phyloP scores from a whole-genome alignment of 2,888 invertebrate genomes.

The Phyto melanocephala region DNA sequence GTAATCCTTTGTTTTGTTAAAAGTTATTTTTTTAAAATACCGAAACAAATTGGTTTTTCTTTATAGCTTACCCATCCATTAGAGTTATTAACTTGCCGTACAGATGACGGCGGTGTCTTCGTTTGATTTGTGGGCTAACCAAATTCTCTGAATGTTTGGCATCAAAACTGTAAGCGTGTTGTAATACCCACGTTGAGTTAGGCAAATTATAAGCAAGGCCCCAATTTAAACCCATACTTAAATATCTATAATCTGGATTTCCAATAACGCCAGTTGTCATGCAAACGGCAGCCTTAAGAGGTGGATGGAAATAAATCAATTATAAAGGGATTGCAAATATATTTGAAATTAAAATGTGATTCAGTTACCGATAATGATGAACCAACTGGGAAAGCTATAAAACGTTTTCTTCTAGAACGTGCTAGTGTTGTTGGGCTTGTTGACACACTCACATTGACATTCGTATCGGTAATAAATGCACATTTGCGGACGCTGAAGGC shows the following conservation, averaged over 20 bases:
- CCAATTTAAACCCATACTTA: constrained; percentile 85
- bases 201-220: constrained; percentile 84
- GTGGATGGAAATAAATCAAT: neutral
- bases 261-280: constrained; percentile 82
- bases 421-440: neutral
- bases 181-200: constrained; percentile 80
- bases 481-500: neutral
- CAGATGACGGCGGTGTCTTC: constrained; percentile 84
- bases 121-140: constrained; percentile 78
- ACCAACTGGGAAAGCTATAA: constrained; percentile 81
- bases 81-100: constrained; percentile 85
- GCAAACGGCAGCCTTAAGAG: constrained; percentile 81
- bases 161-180: constrained; percentile 73
- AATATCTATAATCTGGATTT: constrained; percentile 81
- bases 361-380: constrained; percentile 80
- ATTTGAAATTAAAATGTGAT: neutral
- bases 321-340: neutral
- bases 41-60: no score
- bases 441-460: neutral
- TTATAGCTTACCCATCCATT: constrained; percentile 83
- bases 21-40: no score
- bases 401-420: constrained; percentile 78
- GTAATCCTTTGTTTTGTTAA: no score
- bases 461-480: neutral
- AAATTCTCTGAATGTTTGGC: constrained; percentile 66